Evolutionary conservation across 1,140 invertebrate genomes (phyloP), one percentile per base, ranked within the genome.

Genomic region (Sarcophaga bullata): DNA sequence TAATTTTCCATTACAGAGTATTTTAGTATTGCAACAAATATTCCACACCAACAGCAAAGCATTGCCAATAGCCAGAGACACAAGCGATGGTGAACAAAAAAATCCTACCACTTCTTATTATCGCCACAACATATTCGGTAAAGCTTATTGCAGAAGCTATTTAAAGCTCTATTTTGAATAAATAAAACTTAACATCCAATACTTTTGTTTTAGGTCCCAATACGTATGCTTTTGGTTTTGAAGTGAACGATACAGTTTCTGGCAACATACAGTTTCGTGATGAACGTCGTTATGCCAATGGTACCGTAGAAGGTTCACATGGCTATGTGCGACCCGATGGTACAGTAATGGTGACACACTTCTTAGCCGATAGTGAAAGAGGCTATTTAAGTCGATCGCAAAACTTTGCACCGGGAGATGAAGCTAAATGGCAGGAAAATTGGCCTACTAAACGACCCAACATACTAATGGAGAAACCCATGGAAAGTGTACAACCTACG

Each of bases 201-300:
- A 37, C 37, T 37, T 72, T 15, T 73, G 5, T 68, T n/a, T 82
- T 81, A 92, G 93, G 93, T 37, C 91, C 92, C 13, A 93, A 93
- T 17, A 93, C 93, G 2, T 95, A 95, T 85, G 91, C 92, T 11
- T 95, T 94, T 87, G 93, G 94, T 15, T 95, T 94, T 85, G 93
- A 95, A 80, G 88, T 94, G 4, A 91, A 92, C n/a, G 93, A 94
- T 85, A 89, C 92, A 4, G 84, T 87, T 8, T 92, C 91, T 2
- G 92, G 93, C 6, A 95, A 95, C 84, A 90, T 91, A 8, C 94
- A 95, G 85, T 95, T 93, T 82, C 90, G 94, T 2, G 91, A 92
- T 82, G 94, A 95, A 86, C 92, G 94, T 84, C 90, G 92, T 49
- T 91, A 92, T 76, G 85, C 91, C 2, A 94, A 95, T 86, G 94